Conservation (phyloP, 2,113 vertebrate genomes). For the Notarius lentiginosus region DNA sequence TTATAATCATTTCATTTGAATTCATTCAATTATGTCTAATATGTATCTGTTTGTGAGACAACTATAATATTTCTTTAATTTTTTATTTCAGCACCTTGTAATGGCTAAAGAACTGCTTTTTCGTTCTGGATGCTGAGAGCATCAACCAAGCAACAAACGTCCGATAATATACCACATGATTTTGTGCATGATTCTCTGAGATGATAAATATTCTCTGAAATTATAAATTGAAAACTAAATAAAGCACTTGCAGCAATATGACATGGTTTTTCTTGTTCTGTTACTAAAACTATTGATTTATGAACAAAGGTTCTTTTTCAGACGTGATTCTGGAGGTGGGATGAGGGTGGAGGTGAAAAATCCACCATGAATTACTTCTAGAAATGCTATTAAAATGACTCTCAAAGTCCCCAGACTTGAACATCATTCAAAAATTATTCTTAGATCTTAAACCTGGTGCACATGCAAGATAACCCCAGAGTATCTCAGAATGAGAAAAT, state of each 20-base stretch:
- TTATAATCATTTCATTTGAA: background rate
- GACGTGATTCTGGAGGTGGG: too few species aligned
- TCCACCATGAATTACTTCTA: too few species aligned
- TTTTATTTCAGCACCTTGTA: constrained; percentile 13
- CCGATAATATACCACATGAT: background rate
- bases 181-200: constrained; percentile 13
- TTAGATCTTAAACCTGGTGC: background rate
- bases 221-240: constrained; percentile 4
- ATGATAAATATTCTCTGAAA: constrained; percentile 1
- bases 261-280: background rate
- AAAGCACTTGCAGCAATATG: background rate
- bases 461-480: background rate
- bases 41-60: background rate
- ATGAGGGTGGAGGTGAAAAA: too few species aligned
- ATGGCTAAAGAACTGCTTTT: background rate
- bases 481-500: background rate
- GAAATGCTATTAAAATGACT: too few species aligned
- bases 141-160: background rate
- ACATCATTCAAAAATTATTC: background rate
- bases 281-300: background rate
- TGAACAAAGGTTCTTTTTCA: background rate
- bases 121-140: background rate
- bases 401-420: background rate
- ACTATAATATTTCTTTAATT: background rate
- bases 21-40: background rate